Base-by-base conservation (phyloP, 2,797 vertebrate species). In the Hybognathus amarus region DNA sequence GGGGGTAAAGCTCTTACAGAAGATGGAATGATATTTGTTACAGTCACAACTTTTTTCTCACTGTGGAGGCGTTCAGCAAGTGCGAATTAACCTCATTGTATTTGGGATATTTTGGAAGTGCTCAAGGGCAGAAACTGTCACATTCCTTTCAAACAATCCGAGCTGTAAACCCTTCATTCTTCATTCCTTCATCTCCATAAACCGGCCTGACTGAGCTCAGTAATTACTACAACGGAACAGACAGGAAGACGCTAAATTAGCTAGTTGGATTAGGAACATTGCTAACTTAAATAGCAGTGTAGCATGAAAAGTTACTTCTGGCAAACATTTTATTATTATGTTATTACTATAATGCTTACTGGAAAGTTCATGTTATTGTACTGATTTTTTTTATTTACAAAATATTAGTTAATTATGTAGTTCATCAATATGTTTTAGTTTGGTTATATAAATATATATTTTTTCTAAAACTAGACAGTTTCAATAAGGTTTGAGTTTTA, bases 61-160 rank as follows among this genome's bases (percentile, higher is more conserved):
- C n/a, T 52, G 20, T 64, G 52, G n/a, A 71, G 20, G 6, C 38
- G 27, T 77, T 88, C 47, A 75, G 71, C 5, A 47, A 52, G 75
- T 88, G 69, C 85, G 38, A 88, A 88, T 83, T 61, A 82, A 56
- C 33, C 27, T 71, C 66, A 66, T 80, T 85, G 80, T 85, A 78
- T 80, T 77, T 63, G 66, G 56, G 79, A 78, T 83, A 71, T 86
- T 86, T 85, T 79, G 68, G 73, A 85, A 88, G 75, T 79, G 80
- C 85, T 82, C 56, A 36, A 78, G 64, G 77, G 85, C 83, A 63
- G 76, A 82, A 63, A 45, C 54, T 80, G 77, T 40, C 54, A 74
- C 67, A 80, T 83, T 85, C 85, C 83, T 69, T 52, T 67, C 50
- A 74, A 86, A 73, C 20, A 64, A 63, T 85, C 71, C 4, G 67